Evolutionary conservation across 1,140 invertebrate species (phyloP).

Genomic region (Grapholita molesta): DNA sequence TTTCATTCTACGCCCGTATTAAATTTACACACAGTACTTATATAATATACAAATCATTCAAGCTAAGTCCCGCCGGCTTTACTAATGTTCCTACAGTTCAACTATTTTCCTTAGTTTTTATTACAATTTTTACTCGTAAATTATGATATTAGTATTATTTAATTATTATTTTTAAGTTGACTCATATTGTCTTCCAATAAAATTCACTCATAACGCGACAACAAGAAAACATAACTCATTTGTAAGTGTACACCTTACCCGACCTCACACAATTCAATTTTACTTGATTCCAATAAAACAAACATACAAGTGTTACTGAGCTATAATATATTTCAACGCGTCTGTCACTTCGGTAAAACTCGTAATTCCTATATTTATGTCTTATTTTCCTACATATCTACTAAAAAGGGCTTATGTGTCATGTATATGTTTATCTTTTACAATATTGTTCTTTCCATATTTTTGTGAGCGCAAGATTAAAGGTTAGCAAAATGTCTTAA

Average conservation of each 20-base stretch:
- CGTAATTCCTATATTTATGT: constrained; percentile 55
- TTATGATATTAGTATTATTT: too few species aligned
- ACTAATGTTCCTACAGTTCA: too few species aligned
- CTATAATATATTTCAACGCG: constrained; percentile 13
- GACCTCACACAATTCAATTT: constrained; percentile 15
- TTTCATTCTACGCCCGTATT: too few species aligned
- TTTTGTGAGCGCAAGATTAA: background rate
- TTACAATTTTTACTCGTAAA: too few species aligned
- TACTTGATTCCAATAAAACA: constrained; percentile 13
- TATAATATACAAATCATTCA: too few species aligned
- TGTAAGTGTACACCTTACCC: background rate
- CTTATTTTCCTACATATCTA: constrained; percentile 33
- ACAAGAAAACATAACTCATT: background rate
- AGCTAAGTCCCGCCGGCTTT: too few species aligned
- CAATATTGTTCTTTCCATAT: background rate
- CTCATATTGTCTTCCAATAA: too few species aligned
- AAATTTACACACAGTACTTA: too few species aligned
- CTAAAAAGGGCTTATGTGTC: background rate
- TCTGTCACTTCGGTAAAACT: background rate
- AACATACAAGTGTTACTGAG: constrained; percentile 2
- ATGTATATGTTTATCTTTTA: background rate
- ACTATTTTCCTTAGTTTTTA: too few species aligned
- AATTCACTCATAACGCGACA: background rate
- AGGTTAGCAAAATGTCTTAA: background rate
- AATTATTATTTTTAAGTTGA: too few species aligned